Evolutionary conservation across 2,888 invertebrate species (phyloP).

Genomic region (Megalurothrips usitatus): DNA sequence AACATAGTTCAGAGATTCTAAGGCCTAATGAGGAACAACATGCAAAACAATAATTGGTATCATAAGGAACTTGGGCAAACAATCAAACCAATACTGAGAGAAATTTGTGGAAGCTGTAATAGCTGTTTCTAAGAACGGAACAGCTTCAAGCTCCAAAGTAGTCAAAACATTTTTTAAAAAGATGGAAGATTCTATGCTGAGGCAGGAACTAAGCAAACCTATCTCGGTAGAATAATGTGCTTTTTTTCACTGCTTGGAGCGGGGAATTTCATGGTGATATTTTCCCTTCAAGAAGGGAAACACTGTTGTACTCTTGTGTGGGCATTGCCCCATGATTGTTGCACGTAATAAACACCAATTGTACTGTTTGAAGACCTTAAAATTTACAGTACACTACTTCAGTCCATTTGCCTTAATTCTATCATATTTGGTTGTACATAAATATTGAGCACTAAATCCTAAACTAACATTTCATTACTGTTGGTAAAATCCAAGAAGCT

Average conservation of each 20-base stretch:
- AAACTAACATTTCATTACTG: constrained; percentile 2
- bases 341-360: constrained; percentile 8
- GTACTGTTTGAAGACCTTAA: constrained; percentile 17
- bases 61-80: constrained; percentile 9
- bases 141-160: too few species aligned
- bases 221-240: too few species aligned
- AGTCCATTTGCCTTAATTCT: constrained; percentile 20
- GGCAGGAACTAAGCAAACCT: too few species aligned
- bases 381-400: constrained; percentile 20
- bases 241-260: too few species aligned
- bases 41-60: constrained; percentile 11
- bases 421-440: constrained; percentile 25
- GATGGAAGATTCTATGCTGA: too few species aligned
- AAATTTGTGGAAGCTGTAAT: neutral
- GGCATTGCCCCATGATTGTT: neutral
- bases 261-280: neutral
- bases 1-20: constrained; percentile 25
- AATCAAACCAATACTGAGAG: constrained; percentile 15
- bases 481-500: constrained; percentile 14
- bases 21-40: constrained; percentile 9
- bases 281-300: neutral
- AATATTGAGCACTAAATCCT: constrained; percentile 23
- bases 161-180: too few species aligned
- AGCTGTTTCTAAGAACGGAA: too few species aligned
- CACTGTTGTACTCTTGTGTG: constrained; percentile 15